Conservation (phyloP, 1,140 invertebrate species). For the Sycophila sp. region DNA sequence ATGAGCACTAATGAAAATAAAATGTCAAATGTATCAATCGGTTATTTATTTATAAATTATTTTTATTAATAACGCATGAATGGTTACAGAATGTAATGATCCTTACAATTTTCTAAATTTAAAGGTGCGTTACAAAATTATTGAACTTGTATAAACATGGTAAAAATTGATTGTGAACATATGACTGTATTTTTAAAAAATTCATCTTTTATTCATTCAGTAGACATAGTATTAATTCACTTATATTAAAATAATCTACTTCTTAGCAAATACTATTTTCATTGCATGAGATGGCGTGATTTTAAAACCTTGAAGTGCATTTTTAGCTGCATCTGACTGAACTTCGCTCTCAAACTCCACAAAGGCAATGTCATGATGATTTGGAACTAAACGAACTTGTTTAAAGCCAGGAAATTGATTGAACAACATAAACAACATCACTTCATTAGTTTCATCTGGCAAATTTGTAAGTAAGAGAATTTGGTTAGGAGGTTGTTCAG, state of each 20-base stretch:
- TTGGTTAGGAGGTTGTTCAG: conserved; percentile 96
- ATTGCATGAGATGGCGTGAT: conserved; percentile 98
- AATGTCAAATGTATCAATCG: too few species aligned
- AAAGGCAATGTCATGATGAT: conserved; percentile 98
- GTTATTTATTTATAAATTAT: too few species aligned
- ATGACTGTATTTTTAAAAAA: too few species aligned
- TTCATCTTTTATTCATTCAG: too few species aligned
- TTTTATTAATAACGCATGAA: not conserved
- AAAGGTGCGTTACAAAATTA: too few species aligned
- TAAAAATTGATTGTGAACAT: too few species aligned
- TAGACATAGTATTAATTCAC: too few species aligned
- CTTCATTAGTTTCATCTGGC: conserved; percentile 98
- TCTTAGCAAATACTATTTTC: conserved; percentile 99
- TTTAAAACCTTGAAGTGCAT: conserved; percentile 98
- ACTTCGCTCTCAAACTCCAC: conserved; percentile 99
- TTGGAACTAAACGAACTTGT: conserved; percentile 98
- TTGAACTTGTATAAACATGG: too few species aligned
- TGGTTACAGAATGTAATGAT: not conserved
- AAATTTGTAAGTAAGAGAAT: conserved; percentile 99
- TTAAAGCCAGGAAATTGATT: conserved; percentile 99
- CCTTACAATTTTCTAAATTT: too few species aligned
- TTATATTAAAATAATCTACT: too few species aligned
- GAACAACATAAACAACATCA: conserved; percentile 99
- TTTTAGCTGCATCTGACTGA: conserved; percentile 95
- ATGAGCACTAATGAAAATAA: too few species aligned